Conservation (phyloP, 2,797 vertebrate species). For the Myotis myotis region DNA sequence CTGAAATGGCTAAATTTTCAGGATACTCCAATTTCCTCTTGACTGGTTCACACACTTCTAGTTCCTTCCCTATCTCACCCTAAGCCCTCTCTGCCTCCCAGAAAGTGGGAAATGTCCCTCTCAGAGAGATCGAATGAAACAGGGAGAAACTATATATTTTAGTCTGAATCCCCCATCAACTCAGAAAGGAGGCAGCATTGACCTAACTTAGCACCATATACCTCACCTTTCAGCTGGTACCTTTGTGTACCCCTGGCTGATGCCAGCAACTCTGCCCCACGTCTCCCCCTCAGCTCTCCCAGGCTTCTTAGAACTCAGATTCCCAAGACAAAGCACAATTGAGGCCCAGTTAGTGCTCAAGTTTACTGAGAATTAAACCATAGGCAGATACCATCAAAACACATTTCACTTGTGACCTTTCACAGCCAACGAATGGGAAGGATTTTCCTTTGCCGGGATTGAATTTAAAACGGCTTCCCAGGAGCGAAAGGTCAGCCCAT, state of each 20-base stretch:
- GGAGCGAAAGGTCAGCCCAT: conserved; percentile 84
- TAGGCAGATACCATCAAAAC: conserved; percentile 87
- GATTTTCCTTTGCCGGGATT: conserved; percentile 87
- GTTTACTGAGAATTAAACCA: conserved; percentile 86
- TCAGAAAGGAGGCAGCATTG: conserved; percentile 67
- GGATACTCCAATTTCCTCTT: conserved; percentile 76
- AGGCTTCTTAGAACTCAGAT: conserved; percentile 78
- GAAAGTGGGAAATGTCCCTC: conserved; percentile 75
- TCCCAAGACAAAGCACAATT: conserved; percentile 86
- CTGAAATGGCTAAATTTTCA: conserved; percentile 56
- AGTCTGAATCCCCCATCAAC: conserved; percentile 71
- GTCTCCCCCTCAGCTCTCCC: conserved; percentile 77
- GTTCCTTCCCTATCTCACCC: conserved; percentile 76
- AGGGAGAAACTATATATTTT: conserved; percentile 78
- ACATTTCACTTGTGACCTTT: conserved; percentile 90
- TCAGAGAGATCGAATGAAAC: conserved; percentile 78
- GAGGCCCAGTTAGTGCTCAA: conserved; percentile 82
- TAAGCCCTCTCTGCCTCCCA: conserved; percentile 74
- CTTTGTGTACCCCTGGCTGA: conserved; percentile 68
- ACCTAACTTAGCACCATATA: conserved; percentile 69
- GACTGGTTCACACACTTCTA: conserved; percentile 78
- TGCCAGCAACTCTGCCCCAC: conserved; percentile 68
- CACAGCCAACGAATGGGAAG: conserved; percentile 87
- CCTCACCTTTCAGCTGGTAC: conserved; percentile 74
- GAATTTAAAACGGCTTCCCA: conserved; percentile 89